A percentile compares a stretch with the other conserved stretches of the same genome.
These are phyloP conservation scores for Apis florea DNA, from an alignment of 1,140 invertebrate genomes.

Conservation along the genomic window DNA sequence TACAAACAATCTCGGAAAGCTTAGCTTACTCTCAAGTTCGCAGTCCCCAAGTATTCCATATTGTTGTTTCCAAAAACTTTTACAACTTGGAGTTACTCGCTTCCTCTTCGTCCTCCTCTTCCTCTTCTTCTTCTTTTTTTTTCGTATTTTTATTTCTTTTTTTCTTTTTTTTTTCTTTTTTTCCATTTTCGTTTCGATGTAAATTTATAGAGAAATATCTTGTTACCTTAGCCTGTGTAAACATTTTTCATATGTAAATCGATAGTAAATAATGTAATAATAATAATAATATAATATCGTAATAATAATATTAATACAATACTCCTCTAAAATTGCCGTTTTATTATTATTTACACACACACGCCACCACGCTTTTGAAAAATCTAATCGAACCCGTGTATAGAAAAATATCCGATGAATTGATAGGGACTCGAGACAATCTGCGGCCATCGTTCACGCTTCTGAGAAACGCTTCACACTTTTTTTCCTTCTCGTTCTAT, in stretches of 20 bases:
- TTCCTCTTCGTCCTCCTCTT: too few species aligned
- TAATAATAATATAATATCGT: too few species aligned
- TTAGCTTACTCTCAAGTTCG: too few species aligned
- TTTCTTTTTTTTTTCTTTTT: too few species aligned
- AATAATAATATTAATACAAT: slow-evolving; percentile 33
- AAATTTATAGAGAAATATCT: slow-evolving; percentile 39
- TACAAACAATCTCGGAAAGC: too few species aligned
- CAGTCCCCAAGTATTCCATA: too few species aligned
- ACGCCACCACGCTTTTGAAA: slow-evolving; percentile 15
- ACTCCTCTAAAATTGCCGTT: slow-evolving; percentile 14
- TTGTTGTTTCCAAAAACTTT: too few species aligned
- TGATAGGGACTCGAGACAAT: slow-evolving; percentile 7
- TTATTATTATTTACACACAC: slow-evolving; percentile 8
- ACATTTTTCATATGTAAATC: slow-evolving; percentile 29
- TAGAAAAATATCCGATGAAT: slow-evolving; percentile 40
- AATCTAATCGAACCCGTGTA: slow-evolving; percentile 26
- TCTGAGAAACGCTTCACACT: background rate
- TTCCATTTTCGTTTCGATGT: slow-evolving; percentile 11
- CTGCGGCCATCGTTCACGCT: slow-evolving; percentile 32
- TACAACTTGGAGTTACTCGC: too few species aligned
- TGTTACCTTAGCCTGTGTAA: slow-evolving; percentile 30
- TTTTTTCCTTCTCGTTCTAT: background rate
- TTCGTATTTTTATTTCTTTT: background rate
- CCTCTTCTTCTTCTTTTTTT: background rate
- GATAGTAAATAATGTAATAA: slow-evolving; percentile 33